Evolutionary conservation across 2,888 invertebrate genomes (phyloP), one percentile per base, ranked within the genome.

Genomic region (Amiota mariae): DNA sequence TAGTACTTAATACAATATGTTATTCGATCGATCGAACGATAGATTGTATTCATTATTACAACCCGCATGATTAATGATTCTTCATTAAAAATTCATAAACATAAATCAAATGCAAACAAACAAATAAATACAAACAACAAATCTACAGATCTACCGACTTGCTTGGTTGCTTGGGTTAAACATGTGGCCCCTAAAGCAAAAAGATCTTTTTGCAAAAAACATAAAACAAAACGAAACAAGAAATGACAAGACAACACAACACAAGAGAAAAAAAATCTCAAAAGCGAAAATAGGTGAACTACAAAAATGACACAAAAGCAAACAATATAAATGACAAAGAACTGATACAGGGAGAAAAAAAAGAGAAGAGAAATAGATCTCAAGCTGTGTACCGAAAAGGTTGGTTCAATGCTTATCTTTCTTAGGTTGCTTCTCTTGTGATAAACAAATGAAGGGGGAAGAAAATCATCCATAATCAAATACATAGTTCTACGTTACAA

Each of bases 51-150:
- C 63, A 59, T 51, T 18, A 54, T 64, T 48, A 64, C 46, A 67
- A 72, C 70, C 70, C 63, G 51, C 36, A 76, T 87, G 87, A 87
- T 87, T 85, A 87, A 87, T 88, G 84, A 80, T 72, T 70, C 74
- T 75, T 76, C 79, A 81, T 85, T 86, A 82, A 82, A 86, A 81
- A 80, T 82, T 79, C 82, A 82, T 85, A 79, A 82, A 79, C 81
- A 82, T 82, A 78, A 82, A 80, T 80, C 79, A 81, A 76, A 78
- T 15, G 70, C 57, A 68, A 64, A 63, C 48, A 46, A 71, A 71
- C 70, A 72, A 72, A 73, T 59, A 73, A 73, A 48, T 67, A 63
- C 11, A 76, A 68, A 75, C 24, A 49, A 20, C 18, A 18, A 59
- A 24, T 48, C 47, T 47, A 20, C 18, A 18, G 20, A 24, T 48